Base-by-base conservation (phyloP, 1,140 invertebrate species). In the Drosophila malerkotliana region DNA sequence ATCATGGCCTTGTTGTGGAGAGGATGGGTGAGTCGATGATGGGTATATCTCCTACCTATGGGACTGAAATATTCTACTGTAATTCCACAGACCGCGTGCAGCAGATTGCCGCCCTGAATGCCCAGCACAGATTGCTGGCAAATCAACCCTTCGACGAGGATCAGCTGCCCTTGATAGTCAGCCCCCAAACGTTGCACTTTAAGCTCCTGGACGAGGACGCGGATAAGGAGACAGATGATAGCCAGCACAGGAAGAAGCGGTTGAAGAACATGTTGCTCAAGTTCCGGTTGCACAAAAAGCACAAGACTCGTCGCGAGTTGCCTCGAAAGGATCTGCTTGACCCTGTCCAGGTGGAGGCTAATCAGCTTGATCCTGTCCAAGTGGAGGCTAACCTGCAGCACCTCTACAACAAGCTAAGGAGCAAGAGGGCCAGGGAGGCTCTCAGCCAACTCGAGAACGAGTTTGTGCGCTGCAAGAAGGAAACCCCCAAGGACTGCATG, bases 401-500 rank as follows among this genome's bases (percentile, higher is more conserved):
- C 1, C 56, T 91, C 5, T 80, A 83, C 48, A 51, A 73, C 4
- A 82, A 68, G 39, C 52, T 91, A 9, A 52, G 90, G 0, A 85
- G 67, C 54, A 91, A 91, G 12, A 56, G 90, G 1, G 88, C 63
- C 0, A 71, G 52, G 39, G 60, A 72, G 3, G 87, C 76, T 3
- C 55, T 91, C 0, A 73, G 24, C 10, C 63, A 72, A 48, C 49
- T 91, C 39, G 85, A 91, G 34, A 47, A 14, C 9, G 83, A 91
- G 34, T 91, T 89, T 51, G 47, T 78, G 8, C 66, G 81, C 4
- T 91, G 90, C 48, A 91, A 87, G 52, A 90, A 90, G 28, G 75
- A 89, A 10, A 85, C 87, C 5, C 79, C 76, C 0, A 53, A 83
- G 15, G 76, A 89, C 30, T 91, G 90, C 59, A 85, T 89, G 83